Base-by-base conservation (phyloP, 2,797 vertebrate genomes). In the Chloroceryle inda region DNA sequence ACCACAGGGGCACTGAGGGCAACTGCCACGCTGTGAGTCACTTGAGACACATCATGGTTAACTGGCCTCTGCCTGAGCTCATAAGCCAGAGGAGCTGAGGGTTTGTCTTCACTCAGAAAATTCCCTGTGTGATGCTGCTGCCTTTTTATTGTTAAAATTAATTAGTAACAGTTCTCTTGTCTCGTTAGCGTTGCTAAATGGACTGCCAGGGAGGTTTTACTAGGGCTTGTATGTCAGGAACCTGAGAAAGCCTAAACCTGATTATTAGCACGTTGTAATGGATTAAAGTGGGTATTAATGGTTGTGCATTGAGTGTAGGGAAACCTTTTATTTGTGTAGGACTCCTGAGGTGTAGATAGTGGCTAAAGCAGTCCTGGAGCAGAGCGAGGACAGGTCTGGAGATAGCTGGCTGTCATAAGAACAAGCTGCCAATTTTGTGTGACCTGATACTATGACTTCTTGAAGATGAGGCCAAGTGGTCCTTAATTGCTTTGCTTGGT, bases 91-190 rank as follows among this genome's bases (percentile, higher is more conserved):
- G 81, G 75, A 78, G n/a, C 22, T 18, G 40, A 5, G 50, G 18
- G 7, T 31, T 87, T 81, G 53, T 53, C 63, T 78, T 59, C 24
- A 2, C 73, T 69, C 4, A 0, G 52, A 66, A 88, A 68, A 61
- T 45, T 27, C 38, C 18, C 61, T 49, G 11, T 19, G n/a, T 13
- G 52, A 33, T 89, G 53, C 69, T 15, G 23, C 67, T 56, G 82
- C 76, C 58, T 76, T 40, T 11, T 95, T 85, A 18, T 71, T 59
- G 61, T 73, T 79, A 31, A 71, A 62, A 89, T 72, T 45, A 71
- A 53, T 94, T 61, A 81, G 66, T 47, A 66, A 16, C 16, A 1
- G 66, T 92, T 90, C 40, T 68, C 24, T 56, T 83, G 22, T 66
- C 62, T 61, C 53, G 31, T 85, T 82, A 84, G 31, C 5, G 14